Percentiles rank a stretch among this genome's conserved stretches.
Conservation (phyloP, 2,888 invertebrate species). For the Chrysolina americana region DNA sequence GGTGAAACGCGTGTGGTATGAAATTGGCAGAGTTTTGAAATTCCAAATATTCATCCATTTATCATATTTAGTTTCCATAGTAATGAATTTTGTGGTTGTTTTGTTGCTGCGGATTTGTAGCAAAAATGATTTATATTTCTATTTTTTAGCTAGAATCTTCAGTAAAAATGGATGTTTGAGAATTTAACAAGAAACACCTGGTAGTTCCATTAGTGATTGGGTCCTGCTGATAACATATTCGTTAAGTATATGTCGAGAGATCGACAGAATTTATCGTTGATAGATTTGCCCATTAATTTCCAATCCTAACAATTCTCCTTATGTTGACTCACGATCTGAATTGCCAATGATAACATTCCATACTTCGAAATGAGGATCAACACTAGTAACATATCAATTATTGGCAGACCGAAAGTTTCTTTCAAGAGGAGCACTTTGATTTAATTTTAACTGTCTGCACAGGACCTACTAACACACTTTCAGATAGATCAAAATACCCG, state of each 20-base stretch:
- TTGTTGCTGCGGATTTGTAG: no score
- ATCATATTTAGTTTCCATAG: no score
- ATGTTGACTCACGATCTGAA: not conserved
- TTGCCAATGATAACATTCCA: conserved; percentile 19
- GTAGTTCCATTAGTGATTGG: no score
- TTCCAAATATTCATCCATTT: no score
- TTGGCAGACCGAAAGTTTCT: conserved; percentile 12
- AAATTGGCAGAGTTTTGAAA: no score
- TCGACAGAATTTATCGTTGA: not conserved
- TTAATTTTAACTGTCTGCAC: conserved; percentile 34
- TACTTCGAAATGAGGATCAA: not conserved
- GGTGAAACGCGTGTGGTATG: no score
- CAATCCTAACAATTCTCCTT: not conserved
- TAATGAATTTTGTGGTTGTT: no score
- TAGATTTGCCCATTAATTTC: not conserved
- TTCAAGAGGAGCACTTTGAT: conserved; percentile 11
- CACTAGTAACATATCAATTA: conserved; percentile 24
- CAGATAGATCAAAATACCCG: conserved; percentile 33
- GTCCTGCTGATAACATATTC: no score
- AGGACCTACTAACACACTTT: conserved; percentile 52
- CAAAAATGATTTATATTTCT: no score
- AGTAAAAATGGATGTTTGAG: no score
- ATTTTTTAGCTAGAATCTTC: no score
- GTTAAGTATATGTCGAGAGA: not conserved
- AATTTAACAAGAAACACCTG: no score